phyloP scores from a whole-genome alignment of 2,797 vertebrate species.

The Lycodopsis pacificus region DNA sequence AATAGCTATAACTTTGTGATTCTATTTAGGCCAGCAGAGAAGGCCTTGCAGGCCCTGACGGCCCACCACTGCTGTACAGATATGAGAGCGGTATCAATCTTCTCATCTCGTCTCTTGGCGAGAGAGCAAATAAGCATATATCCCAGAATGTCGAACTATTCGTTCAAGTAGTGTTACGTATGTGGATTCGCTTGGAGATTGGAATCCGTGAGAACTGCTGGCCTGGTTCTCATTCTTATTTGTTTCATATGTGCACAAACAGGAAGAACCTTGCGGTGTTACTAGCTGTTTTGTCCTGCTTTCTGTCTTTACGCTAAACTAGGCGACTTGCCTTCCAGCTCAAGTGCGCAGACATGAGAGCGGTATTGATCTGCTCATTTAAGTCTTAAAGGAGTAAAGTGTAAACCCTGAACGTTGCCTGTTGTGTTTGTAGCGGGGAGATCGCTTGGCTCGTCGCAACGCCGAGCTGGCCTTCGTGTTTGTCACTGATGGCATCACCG shows the following conservation, averaged over 20 bases:
- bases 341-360: background rate
- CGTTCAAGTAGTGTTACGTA: no score
- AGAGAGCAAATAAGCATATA: background rate
- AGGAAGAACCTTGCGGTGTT: background rate
- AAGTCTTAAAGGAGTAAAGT: background rate
- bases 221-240: background rate
- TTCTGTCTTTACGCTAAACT: background rate
- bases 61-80: background rate
- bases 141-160: background rate
- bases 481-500: constrained; percentile 94
- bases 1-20: no score
- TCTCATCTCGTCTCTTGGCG: background rate
- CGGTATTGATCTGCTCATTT: background rate
- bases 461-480: constrained; percentile 95
- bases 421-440: constrained; percentile 44
- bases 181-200: background rate
- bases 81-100: background rate
- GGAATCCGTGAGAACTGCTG: background rate
- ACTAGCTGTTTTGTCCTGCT: background rate
- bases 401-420: background rate
- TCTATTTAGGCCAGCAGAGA: no score
- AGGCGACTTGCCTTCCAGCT: background rate
- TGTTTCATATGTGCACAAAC: background rate
- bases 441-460: constrained; percentile 83
- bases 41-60: no score